Evolutionary conservation across 2,888 invertebrate species (phyloP), one percentile per base, ranked within the genome.

Genomic region (Himalopsyche japonica): DNA sequence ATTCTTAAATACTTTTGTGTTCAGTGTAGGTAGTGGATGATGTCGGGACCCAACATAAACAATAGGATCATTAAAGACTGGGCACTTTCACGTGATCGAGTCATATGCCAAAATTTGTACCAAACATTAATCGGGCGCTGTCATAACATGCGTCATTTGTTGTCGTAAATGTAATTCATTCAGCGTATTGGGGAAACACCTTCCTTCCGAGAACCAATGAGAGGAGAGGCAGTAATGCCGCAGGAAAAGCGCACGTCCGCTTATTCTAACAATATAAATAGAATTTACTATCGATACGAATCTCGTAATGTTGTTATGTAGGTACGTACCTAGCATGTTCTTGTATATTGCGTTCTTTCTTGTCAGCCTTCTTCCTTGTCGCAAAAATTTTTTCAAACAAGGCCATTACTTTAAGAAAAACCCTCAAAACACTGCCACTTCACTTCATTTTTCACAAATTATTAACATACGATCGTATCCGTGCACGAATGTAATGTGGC

Each of bases 331-430:
- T 85, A 64, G 77, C 57, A 82, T 82, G 80, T 49, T 82, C 80
- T 80, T 79, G 57, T 76, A 34, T 70, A 49, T 70, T 79, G 89
- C 89, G 89, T 89, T 88, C 87, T 88, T 91, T 81, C 84, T 88
- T 86, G 88, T 91, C 89, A 88, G 92, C 90, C 90, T 92, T 92
- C 92, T 92, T 93, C 91, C 93, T 95, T 90, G 94, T 92, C 89
- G 93, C 92, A 91, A 95, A 94, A 88, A 96, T 91, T 93, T 95
- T 95, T 89, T 95, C 95, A 90, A 96, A 93, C 91, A 96, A 93
- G 92, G 95, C 95, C 96, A 96, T 96, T 91, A 91, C 92, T 88
- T 27, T 43, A 43, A 15, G 43, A 47, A 30, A 78, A n/a, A 47
- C 77, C 47, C 57, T 30, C 6, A 27, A 24, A 57, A 34, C 76